Evolutionary conservation across 2,113 vertebrate genomes (phyloP).

Genomic region (Origma solitaria): DNA sequence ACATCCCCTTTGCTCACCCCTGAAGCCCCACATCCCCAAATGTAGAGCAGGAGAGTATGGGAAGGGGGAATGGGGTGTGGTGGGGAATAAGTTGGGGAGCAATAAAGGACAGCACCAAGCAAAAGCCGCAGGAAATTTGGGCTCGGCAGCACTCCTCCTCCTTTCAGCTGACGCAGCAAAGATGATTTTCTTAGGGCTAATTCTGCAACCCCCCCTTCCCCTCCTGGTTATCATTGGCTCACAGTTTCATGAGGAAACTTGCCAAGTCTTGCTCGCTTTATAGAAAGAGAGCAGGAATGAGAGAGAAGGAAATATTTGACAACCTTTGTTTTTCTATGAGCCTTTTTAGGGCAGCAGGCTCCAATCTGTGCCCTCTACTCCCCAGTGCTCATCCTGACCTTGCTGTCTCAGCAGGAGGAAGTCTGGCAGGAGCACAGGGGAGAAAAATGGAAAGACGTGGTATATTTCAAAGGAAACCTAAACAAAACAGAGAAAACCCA

Average conservation of each 20-base stretch:
- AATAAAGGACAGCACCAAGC: neutral
- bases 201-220: neutral
- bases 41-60: accelerated
- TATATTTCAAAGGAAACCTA: constrained; percentile 51
- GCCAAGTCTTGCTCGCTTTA: constrained; percentile 58
- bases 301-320: constrained; percentile 61
- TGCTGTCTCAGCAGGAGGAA: constrained; percentile 56
- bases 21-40: accelerated
- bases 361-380: constrained; percentile 44
- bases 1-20: neutral
- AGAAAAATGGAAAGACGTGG: constrained; percentile 33
- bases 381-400: constrained; percentile 25
- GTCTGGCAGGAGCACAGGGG: neutral
- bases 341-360: constrained; percentile 62
- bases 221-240: constrained; percentile 64
- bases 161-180: constrained; percentile 66
- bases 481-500: constrained; percentile 53
- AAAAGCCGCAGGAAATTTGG: neutral
- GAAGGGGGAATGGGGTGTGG: neutral
- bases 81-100: neutral
- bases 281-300: constrained; percentile 54
- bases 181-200: constrained; percentile 49
- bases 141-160: neutral
- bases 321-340: constrained; percentile 66
- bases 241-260: neutral